Conservation (phyloP, 2,797 vertebrate species). For the Macroramphosus scolopax region DNA sequence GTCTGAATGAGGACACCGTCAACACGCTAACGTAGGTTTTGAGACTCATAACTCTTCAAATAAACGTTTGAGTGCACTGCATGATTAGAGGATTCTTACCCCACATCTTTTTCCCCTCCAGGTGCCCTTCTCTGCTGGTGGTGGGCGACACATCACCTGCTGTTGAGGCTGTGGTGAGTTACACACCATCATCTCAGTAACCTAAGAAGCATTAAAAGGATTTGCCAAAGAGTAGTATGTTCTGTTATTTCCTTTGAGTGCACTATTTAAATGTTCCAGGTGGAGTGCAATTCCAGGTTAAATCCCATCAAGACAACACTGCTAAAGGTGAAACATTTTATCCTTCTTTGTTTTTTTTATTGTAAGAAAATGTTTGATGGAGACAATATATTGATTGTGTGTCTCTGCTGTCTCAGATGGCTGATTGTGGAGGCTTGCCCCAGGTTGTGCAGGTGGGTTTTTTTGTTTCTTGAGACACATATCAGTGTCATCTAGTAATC, state of each 20-base stretch:
- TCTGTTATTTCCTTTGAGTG: background rate
- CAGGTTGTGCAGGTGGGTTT: constrained; percentile 92
- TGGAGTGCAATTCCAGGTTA: constrained; percentile 97
- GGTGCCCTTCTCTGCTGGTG: constrained; percentile 90
- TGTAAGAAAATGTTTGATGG: background rate
- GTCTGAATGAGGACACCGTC: constrained; percentile 82
- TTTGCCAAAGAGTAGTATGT: too few relatives aligned
- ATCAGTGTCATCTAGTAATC: background rate
- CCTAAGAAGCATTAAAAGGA: background rate
- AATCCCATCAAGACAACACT: constrained; percentile 93
- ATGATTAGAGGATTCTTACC: background rate
- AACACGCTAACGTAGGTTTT: constrained; percentile 89
- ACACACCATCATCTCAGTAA: background rate
- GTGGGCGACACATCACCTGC: constrained; percentile 95
- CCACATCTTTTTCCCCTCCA: constrained; percentile 44
- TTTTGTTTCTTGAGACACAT: background rate
- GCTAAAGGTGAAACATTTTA: constrained; percentile 81
- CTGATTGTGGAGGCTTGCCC: constrained; percentile 95
- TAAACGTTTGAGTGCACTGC: background rate
- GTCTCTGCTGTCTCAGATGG: constrained; percentile 81
- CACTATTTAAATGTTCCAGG: constrained; percentile 71
- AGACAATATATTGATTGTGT: background rate
- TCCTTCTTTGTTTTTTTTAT: background rate
- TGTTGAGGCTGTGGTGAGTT: constrained; percentile 93
- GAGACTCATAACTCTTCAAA: background rate